These are phyloP conservation scores for Cantharis flavilabris DNA, from an alignment of 2,888 invertebrate species.

Conservation along the genomic window DNA sequence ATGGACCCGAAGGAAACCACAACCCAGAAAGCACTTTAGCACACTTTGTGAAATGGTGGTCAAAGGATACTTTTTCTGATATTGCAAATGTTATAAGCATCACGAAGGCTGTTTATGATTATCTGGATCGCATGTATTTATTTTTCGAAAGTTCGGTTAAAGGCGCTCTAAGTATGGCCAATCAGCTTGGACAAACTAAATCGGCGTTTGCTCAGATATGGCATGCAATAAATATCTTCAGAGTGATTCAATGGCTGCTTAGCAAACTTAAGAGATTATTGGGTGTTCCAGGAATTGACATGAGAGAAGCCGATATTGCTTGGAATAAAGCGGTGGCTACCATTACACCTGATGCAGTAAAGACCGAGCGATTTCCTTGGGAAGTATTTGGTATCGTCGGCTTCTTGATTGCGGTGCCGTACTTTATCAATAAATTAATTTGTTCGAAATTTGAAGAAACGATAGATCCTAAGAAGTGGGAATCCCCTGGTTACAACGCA, in stretches of 20 bases:
- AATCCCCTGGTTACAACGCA: background rate
- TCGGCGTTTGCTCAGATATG: background rate
- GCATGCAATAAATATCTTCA: background rate
- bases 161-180: rapidly evolving
- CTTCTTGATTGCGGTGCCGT: background rate
- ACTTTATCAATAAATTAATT: background rate
- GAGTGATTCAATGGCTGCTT: background rate
- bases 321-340: background rate
- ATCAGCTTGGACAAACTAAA: background rate
- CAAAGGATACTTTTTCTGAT: background rate
- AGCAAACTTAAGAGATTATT: background rate
- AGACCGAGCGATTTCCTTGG: background rate
- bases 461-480: background rate
- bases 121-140: background rate
- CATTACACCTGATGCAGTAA: background rate
- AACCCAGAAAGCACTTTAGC: background rate
- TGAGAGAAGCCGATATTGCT: background rate
- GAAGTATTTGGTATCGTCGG: rapidly evolving
- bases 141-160: background rate
- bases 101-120: no score
- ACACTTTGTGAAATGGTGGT: background rate
- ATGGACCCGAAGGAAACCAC: background rate
- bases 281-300: background rate
- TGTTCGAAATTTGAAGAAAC: background rate
- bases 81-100: no score